Evolutionary conservation across 2,113 vertebrate genomes (phyloP), one percentile per base, ranked within the genome.

Genomic region (Indri indri): DNA sequence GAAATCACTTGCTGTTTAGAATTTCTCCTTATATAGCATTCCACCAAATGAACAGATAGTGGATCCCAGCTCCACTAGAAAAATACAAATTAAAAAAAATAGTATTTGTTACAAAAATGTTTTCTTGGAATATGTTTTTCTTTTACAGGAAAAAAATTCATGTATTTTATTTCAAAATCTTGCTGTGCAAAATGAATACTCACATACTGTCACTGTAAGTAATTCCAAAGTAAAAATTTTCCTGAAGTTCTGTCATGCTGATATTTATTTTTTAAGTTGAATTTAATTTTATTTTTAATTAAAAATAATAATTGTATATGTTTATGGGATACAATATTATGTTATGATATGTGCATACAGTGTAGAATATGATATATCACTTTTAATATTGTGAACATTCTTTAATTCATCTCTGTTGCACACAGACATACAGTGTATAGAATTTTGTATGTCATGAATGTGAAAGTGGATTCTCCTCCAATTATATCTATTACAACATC

Each of bases 371-470:
- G 74, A 77, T 47, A 32, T 47, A 32, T 14, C 20, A 1, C 34
- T 34, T 11, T 40, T 14, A 2, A 0, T 1, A 20, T 40, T 1
- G 11, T 4, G 7, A 32, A 27, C 12, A 23, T 18, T 54, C 6
- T 8, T 11, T 13, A 25, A 6, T 57, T 80, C 54, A 0, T 50
- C 9, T 59, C 34, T 2, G 22, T 17, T 32, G 30, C 50, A 20
- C 2, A 0, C 8, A 14, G 0, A 3, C 12, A 8, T 9, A 6
- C 16, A 74, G 13, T 8, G 1, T 77, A 50, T 32, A 47, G 45
- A 20, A 77, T 34, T 77, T 5, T 77, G 45, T 27, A 27, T 42
- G 0, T 25, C 63, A 2, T 11, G 52, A 68, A 12, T 40, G 42
- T 57, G n/a, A n/a, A 3, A 47, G 0, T 25, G 52, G 10, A 17